Conservation (phyloP, 1,140 invertebrate genomes). For the Saccostrea echinata region DNA sequence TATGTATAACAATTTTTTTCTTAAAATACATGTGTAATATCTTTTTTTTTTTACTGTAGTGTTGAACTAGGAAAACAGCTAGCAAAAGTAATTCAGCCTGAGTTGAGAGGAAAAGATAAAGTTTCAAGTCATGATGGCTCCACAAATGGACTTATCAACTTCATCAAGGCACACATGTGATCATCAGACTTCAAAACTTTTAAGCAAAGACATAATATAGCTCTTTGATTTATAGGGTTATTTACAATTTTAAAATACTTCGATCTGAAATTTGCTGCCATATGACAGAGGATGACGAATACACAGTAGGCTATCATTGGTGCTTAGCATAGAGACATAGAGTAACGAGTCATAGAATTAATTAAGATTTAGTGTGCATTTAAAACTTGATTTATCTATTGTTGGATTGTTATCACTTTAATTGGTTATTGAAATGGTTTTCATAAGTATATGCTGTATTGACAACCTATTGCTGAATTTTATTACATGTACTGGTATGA, state of each 20-base stretch:
- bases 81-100: constrained; percentile 97
- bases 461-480: too few relatives aligned
- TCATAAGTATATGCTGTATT: too few relatives aligned
- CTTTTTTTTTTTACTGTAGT: constrained; percentile 78
- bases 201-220: not conserved
- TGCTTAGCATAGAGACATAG: not conserved
- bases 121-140: constrained; percentile 90
- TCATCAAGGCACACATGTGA: constrained; percentile 86
- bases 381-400: not conserved
- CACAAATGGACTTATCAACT: constrained; percentile 97
- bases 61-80: constrained; percentile 99
- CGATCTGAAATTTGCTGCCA: constrained; percentile 5
- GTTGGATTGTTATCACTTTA: not conserved
- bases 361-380: not conserved
- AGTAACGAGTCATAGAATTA: not conserved
- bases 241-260: not conserved
- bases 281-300: not conserved
- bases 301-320: not conserved
- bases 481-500: not conserved
- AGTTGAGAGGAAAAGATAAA: constrained; percentile 86
- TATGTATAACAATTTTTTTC: too few relatives aligned
- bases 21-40: not conserved
- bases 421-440: not conserved
- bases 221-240: not conserved
- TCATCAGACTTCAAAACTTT: not conserved